Conservation (phyloP, 2,797 vertebrate species). For the Saxicola maurus region DNA sequence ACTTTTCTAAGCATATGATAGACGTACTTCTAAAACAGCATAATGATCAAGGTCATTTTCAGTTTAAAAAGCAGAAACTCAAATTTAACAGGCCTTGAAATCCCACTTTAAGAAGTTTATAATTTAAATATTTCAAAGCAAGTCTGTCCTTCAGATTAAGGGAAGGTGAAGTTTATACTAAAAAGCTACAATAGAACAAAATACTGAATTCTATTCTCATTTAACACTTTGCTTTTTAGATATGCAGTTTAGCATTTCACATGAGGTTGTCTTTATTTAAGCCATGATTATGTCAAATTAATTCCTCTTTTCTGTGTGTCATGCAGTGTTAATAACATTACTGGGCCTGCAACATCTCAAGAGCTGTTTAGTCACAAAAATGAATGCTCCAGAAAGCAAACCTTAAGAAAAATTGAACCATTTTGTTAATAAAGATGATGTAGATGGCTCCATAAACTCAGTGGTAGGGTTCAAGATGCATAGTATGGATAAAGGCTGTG, state of each 20-base stretch:
- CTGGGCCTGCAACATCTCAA: not conserved
- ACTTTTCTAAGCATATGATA: slow-evolving; percentile 26
- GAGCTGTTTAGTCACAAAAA: slow-evolving; percentile 27
- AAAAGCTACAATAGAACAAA: slow-evolving; percentile 10
- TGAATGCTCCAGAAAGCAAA: not conserved
- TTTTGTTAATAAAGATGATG: not conserved
- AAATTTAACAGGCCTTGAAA: slow-evolving; percentile 41
- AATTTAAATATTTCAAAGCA: slow-evolving; percentile 46
- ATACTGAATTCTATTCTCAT: slow-evolving; percentile 27
- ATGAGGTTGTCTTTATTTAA: slow-evolving; percentile 38
- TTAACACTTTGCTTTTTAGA: slow-evolving; percentile 51
- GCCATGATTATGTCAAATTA: slow-evolving; percentile 34
- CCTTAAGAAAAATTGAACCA: not conserved
- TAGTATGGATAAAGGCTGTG: not conserved
- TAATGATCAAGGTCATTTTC: slow-evolving; percentile 25
- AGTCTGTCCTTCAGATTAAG: slow-evolving; percentile 26
- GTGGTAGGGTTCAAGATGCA: not conserved
- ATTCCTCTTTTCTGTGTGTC: slow-evolving; percentile 22
- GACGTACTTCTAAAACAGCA: slow-evolving; percentile 20
- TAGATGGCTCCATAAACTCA: not conserved
- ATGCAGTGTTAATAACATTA: not conserved
- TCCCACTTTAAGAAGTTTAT: slow-evolving; percentile 20
- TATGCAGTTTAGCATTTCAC: slow-evolving; percentile 8
- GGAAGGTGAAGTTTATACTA: slow-evolving; percentile 20
- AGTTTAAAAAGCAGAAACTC: slow-evolving; percentile 30